Evolutionary conservation across 2,797 vertebrate species (phyloP).

Genomic region (Brotula barbata): DNA sequence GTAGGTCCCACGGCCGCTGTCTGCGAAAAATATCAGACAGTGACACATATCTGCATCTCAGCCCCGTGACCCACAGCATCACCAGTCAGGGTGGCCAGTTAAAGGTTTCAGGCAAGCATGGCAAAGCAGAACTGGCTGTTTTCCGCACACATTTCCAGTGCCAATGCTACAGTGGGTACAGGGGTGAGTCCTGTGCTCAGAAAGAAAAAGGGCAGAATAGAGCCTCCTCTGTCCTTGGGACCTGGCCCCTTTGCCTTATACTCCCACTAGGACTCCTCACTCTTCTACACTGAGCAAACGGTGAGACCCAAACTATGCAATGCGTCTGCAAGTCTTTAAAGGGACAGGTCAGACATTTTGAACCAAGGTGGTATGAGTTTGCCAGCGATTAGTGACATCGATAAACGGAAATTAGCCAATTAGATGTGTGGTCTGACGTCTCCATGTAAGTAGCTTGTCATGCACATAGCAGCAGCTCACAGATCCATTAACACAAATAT

Average conservation of each 20-base stretch:
- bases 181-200: constrained; percentile 72
- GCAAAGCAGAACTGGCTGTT: constrained; percentile 57
- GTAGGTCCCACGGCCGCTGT: constrained; percentile 79
- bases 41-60: constrained; percentile 81
- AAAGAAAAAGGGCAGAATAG: constrained; percentile 63
- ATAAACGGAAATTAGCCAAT: constrained; percentile 6
- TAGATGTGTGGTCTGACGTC: constrained; percentile 6
- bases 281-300: constrained; percentile 71
- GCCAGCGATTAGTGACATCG: neutral
- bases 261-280: constrained; percentile 68
- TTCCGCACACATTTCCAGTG: constrained; percentile 78
- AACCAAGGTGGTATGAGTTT: constrained; percentile 1
- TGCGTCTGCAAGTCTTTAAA: constrained; percentile 25
- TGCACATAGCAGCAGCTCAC: neutral
- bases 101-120: constrained; percentile 65
- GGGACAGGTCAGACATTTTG: constrained; percentile 19
- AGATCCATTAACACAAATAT: constrained; percentile 4
- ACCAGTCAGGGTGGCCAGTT: constrained; percentile 56
- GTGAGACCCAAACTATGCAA: constrained; percentile 31
- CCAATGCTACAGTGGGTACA: constrained; percentile 84
- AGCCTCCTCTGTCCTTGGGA: constrained; percentile 59
- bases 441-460: neutral
- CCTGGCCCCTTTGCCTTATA: constrained; percentile 67
- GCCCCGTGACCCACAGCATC: constrained; percentile 72
- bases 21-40: constrained; percentile 68